phyloP scores from a whole-genome alignment of 2,113 vertebrate species.

The Brachypteracias leptosomus region DNA sequence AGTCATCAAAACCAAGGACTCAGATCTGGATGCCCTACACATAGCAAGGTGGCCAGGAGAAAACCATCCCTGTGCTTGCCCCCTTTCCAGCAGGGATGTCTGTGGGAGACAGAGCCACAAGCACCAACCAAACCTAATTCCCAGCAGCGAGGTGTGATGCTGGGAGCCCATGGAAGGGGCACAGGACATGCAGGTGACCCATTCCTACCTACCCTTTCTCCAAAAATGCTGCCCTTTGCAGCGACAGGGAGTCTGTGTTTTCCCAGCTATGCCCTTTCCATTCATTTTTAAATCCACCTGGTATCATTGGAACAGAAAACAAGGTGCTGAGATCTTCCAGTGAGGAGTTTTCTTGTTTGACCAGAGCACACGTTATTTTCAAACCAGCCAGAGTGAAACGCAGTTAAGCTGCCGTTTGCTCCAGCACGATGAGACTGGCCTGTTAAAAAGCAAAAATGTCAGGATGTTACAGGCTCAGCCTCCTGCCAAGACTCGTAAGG shows the following conservation, averaged over 20 bases:
- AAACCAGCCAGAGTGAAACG: constrained; percentile 51
- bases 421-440: constrained; percentile 59
- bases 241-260: neutral
- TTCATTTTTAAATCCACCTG: neutral
- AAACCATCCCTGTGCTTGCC: neutral
- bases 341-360: constrained; percentile 30
- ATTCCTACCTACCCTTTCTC: neutral
- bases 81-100: neutral
- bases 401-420: constrained; percentile 67
- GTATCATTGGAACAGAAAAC: neutral
- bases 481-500: constrained; percentile 63
- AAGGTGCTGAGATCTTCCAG: neutral
- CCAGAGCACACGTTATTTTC: constrained; percentile 50
- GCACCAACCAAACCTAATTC: neutral
- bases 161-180: fast-evolving
- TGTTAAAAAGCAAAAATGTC: constrained; percentile 72
- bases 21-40: neutral
- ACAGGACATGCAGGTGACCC: neutral
- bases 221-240: neutral
- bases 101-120: fast-evolving
- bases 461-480: constrained; percentile 63
- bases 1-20: neutral
- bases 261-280: neutral
- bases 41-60: neutral
- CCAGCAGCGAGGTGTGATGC: neutral